phyloP scores from a whole-genome alignment of 2,888 invertebrate species.

The Mythimna ferrago region DNA sequence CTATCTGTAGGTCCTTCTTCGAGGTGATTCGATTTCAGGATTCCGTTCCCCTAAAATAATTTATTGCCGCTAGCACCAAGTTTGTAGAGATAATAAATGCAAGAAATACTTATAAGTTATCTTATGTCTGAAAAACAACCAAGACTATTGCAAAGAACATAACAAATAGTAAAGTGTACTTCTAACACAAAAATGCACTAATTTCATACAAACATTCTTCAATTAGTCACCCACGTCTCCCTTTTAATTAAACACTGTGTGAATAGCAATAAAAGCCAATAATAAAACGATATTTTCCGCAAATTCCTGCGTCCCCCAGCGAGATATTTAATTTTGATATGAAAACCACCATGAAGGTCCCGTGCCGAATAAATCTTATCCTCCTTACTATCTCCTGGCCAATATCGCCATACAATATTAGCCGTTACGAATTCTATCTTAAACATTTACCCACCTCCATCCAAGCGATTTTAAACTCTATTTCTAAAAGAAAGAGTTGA shows the following conservation, averaged over 20 bases:
- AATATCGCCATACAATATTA: conserved; percentile 89
- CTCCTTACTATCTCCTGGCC: conserved; percentile 82
- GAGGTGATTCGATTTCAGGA: no score
- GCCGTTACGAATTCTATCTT: conserved; percentile 86
- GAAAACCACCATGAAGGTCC: conserved; percentile 83
- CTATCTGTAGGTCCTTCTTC: no score
- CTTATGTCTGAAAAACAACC: no score
- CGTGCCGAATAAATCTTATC: conserved; percentile 87
- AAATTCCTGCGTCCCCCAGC: conserved; percentile 68
- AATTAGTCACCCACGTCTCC: conserved; percentile 15
- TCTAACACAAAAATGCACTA: neutral
- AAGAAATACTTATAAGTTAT: no score
- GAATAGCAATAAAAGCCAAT: conserved; percentile 55
- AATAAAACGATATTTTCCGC: conserved; percentile 69
- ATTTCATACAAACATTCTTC: conserved; percentile 15
- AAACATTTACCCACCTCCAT: conserved; percentile 76
- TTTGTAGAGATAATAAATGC: no score
- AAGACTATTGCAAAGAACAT: no score
- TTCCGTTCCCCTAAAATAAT: no score
- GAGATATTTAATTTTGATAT: conserved; percentile 90
- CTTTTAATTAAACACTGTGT: conserved; percentile 65
- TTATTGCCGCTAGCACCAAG: no score
- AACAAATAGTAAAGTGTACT: neutral
- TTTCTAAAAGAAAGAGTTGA: rapidly evolving
- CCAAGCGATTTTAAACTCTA: conserved; percentile 60